phyloP scores from a whole-genome alignment of 1,140 invertebrate genomes.

The Babylonia areolata region DNA sequence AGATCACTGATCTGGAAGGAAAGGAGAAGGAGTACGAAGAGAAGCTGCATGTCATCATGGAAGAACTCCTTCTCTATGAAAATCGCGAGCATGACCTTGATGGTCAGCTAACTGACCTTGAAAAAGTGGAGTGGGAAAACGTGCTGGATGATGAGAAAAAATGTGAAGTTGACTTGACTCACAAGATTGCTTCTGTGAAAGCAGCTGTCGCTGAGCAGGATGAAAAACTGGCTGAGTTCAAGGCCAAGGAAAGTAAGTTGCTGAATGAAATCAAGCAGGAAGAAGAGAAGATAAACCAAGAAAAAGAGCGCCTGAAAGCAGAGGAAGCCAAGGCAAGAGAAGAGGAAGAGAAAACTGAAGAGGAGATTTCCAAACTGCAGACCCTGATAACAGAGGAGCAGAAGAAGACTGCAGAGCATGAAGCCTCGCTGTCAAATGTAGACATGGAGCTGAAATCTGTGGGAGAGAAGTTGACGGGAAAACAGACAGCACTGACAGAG shows the following conservation, averaged over 20 bases:
- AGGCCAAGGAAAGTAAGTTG: conserved; percentile 82
- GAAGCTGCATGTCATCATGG: conserved; percentile 87
- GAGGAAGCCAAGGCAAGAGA: conserved; percentile 79
- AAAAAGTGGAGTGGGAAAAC: conserved; percentile 81
- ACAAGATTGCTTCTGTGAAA: conserved; percentile 87
- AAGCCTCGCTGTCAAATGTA: conserved; percentile 39
- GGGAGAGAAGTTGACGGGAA: conserved; percentile 74
- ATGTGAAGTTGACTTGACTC: conserved; percentile 85
- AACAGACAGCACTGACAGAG: conserved; percentile 79
- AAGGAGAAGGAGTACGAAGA: conserved; percentile 90
- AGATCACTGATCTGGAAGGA: conserved; percentile 88
- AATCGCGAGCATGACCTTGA: conserved; percentile 85
- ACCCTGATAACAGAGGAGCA: conserved; percentile 78
- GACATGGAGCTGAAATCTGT: conserved; percentile 84
- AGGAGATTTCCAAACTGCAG: conserved; percentile 88
- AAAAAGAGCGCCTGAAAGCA: conserved; percentile 54
- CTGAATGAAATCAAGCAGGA: conserved; percentile 88
- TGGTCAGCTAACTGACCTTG: conserved; percentile 81
- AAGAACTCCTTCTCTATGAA: conserved; percentile 88
- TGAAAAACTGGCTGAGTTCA: conserved; percentile 81
- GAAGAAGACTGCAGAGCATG: conserved; percentile 79
- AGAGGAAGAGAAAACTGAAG: conserved; percentile 85
- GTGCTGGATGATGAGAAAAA: conserved; percentile 85
- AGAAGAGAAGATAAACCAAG: conserved; percentile 62
- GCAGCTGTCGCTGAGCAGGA: conserved; percentile 91